Conservation (phyloP, 2,888 invertebrate species). For the Hydroisotoma schaefferi region DNA sequence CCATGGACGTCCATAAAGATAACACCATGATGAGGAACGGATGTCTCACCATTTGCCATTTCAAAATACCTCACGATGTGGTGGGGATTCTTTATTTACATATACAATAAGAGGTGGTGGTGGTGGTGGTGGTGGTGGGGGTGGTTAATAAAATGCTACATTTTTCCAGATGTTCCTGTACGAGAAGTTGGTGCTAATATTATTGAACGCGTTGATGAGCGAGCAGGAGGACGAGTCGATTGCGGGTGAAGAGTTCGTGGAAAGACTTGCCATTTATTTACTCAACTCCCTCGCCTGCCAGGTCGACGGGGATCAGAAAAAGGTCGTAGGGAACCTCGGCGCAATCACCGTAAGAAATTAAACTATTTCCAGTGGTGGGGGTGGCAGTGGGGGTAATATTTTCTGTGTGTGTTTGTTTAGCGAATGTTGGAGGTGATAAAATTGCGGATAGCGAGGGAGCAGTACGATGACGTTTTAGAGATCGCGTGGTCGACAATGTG, state of each 20-base stretch:
- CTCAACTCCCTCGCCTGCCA: slow-evolving; percentile 94
- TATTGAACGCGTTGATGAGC: slow-evolving; percentile 74
- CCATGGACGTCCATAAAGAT: slow-evolving; percentile 78
- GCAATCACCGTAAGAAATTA: slow-evolving; percentile 65
- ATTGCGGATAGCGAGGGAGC: slow-evolving; percentile 68
- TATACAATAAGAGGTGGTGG: neutral
- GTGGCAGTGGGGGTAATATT: too few species aligned
- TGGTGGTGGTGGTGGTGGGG: neutral
- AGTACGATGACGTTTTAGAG: slow-evolving; percentile 93
- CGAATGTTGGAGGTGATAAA: slow-evolving; percentile 85
- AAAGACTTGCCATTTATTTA: slow-evolving; percentile 89
- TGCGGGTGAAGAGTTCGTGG: slow-evolving; percentile 76
- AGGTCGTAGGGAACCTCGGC: slow-evolving; percentile 82
- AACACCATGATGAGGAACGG: slow-evolving; percentile 95
- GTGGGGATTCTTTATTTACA: slow-evolving; percentile 57
- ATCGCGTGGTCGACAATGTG: slow-evolving; percentile 99
- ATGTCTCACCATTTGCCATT: slow-evolving; percentile 89
- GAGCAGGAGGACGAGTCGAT: slow-evolving; percentile 58
- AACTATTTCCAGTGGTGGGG: too few species aligned
- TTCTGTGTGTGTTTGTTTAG: slow-evolving; percentile 54
- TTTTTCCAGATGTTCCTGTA: slow-evolving; percentile 77
- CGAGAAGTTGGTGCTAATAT: slow-evolving; percentile 75
- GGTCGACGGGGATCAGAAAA: slow-evolving; percentile 89
- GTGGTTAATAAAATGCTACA: neutral
- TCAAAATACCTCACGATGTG: slow-evolving; percentile 91